Percentiles rank a stretch among this genome's conserved stretches.
These are phyloP conservation scores for Hylia prasina DNA, from an alignment of 2,113 vertebrate genomes.

Conservation along the genomic window DNA sequence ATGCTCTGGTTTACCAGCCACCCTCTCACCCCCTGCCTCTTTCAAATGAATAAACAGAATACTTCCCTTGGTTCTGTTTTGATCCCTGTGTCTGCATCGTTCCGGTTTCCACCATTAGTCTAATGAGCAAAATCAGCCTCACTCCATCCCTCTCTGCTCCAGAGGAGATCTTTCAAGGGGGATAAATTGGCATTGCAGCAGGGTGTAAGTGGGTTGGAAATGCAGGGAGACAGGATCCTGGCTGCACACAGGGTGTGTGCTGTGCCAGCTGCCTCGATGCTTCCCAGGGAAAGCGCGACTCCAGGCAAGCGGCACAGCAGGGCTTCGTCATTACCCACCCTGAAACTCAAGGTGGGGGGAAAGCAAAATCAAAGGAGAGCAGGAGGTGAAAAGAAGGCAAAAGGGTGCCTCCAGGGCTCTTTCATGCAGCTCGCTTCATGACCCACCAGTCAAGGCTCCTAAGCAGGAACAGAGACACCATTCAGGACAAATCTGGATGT, in stretches of 20 bases:
- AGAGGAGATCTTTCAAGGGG: background rate
- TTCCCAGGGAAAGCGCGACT: fast-evolving
- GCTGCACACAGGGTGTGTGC: fast-evolving
- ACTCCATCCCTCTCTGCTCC: background rate
- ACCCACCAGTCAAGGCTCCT: conserved; percentile 49
- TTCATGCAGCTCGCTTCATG: background rate
- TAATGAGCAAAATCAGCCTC: background rate
- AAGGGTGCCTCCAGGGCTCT: conserved; percentile 35
- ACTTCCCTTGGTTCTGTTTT: background rate
- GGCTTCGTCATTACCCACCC: background rate
- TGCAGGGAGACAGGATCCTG: fast-evolving
- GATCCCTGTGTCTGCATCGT: fast-evolving
- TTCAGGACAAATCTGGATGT: conserved; percentile 62
- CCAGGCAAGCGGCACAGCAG: background rate
- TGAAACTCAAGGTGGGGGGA: conserved; percentile 47
- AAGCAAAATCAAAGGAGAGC: conserved; percentile 53
- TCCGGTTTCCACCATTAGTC: background rate
- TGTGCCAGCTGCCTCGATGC: background rate
- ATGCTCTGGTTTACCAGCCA: background rate
- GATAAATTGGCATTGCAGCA: background rate
- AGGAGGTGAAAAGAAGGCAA: conserved; percentile 53
- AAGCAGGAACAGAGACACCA: conserved; percentile 63
- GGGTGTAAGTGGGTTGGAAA: background rate
- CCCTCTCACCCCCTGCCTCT: background rate
- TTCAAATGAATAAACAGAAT: background rate